These are phyloP conservation scores for Schizaphis graminum DNA, from an alignment of 2,888 invertebrate species.

Conservation along the genomic window DNA sequence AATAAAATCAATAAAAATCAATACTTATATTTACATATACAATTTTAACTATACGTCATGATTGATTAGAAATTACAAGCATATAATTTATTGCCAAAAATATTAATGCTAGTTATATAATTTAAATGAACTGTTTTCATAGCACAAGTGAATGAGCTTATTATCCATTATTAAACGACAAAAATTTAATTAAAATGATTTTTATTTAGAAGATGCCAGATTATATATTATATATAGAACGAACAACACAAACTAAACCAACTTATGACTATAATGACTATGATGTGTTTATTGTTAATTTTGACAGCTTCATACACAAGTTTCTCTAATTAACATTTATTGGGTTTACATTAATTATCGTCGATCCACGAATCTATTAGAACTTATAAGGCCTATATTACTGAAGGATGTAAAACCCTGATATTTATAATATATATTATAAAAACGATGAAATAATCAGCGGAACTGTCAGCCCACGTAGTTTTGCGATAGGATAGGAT, in stretches of 20 bases:
- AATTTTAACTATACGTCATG: not conserved
- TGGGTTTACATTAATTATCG: constrained; percentile 2
- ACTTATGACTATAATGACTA: not conserved
- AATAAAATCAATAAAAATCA: not conserved
- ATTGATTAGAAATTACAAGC: not conserved
- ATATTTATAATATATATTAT: not conserved
- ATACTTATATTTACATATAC: not conserved
- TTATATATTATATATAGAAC: not conserved
- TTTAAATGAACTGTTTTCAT: not conserved
- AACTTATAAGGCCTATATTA: not conserved
- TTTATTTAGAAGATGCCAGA: not conserved
- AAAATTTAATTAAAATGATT: not conserved
- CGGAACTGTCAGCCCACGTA: constrained; percentile 54
- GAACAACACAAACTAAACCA: not conserved
- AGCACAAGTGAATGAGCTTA: not conserved
- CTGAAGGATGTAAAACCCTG: not conserved
- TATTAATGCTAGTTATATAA: not conserved
- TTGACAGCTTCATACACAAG: constrained; percentile 16
- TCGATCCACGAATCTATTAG: not conserved
- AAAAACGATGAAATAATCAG: constrained; percentile 49
- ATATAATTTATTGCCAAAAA: not conserved
- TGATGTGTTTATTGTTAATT: not conserved
- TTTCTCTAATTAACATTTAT: constrained; percentile 16
- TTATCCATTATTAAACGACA: not conserved
- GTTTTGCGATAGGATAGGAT: not conserved